Conservation (phyloP, 2,888 invertebrate species). For the Anorthoa munda region DNA sequence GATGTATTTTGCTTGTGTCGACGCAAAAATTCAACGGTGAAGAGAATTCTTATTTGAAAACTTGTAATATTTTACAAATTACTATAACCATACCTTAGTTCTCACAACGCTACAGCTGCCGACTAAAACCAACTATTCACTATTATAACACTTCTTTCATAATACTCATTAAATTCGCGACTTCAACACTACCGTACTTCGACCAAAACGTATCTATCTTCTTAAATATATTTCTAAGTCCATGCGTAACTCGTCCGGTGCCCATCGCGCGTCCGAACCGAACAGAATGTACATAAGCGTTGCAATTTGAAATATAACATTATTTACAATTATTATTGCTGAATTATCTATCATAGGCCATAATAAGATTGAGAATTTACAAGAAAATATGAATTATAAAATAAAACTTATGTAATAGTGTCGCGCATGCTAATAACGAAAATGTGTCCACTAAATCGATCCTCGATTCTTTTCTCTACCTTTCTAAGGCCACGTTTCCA, state of each 20-base stretch:
- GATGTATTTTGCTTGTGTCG: conserved; percentile 16
- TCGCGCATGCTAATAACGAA: conserved; percentile 34
- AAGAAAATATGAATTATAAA: conserved; percentile 55
- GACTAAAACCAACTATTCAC: conserved; percentile 60
- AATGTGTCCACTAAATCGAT: conserved; percentile 37
- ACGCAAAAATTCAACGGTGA: conserved; percentile 41
- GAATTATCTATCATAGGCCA: conserved; percentile 75
- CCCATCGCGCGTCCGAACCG: conserved; percentile 58
- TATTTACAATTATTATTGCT: conserved; percentile 80
- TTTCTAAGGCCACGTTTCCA: neutral
- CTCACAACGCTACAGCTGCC: conserved; percentile 64
- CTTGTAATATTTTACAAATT: conserved; percentile 50
- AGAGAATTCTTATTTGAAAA: conserved; percentile 37
- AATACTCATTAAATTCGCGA: conserved; percentile 68
- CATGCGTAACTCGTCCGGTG: conserved; percentile 54
- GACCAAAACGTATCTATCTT: conserved; percentile 40
- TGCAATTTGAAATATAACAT: conserved; percentile 62
- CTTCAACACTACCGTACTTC: conserved; percentile 42
- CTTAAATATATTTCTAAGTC: conserved; percentile 55
- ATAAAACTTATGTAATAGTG: conserved; percentile 53
- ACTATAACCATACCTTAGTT: conserved; percentile 39
- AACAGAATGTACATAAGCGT: conserved; percentile 63
- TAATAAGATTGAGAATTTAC: conserved; percentile 63
- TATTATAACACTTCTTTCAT: conserved; percentile 60
- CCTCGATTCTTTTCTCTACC: neutral